phyloP scores from a whole-genome alignment of 2,797 vertebrate genomes.

The Myripristis murdjan region DNA sequence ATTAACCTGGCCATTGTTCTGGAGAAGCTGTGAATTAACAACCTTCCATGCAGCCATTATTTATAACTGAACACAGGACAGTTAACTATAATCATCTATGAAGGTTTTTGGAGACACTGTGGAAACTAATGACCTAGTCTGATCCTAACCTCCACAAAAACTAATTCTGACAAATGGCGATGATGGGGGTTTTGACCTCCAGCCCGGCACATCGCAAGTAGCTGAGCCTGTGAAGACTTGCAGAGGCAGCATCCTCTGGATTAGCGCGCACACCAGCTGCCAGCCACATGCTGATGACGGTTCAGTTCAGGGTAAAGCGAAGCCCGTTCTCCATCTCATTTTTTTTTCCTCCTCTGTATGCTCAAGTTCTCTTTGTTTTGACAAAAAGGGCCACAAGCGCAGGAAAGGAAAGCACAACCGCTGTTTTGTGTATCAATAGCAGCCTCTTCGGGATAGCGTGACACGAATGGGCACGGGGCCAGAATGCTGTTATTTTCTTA shows the following conservation, averaged over 20 bases:
- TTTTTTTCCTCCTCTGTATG: slow-evolving; percentile 33
- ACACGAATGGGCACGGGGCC: slow-evolving; percentile 40
- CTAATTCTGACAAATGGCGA: slow-evolving; percentile 49
- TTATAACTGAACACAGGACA: background rate
- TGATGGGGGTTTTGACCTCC: slow-evolving; percentile 52
- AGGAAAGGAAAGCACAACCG: slow-evolving; percentile 28
- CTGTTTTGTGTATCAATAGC: slow-evolving; percentile 52
- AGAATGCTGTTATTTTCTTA: slow-evolving; percentile 45
- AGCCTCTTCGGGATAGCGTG: slow-evolving; percentile 17
- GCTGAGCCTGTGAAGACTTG: slow-evolving; percentile 42
- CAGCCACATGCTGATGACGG: slow-evolving; percentile 68
- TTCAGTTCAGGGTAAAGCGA: slow-evolving; percentile 67
- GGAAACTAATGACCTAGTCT: slow-evolving; percentile 19
- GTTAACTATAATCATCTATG: background rate
- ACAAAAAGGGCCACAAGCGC: slow-evolving; percentile 32
- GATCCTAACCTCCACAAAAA: slow-evolving; percentile 26
- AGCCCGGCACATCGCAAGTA: slow-evolving; percentile 35
- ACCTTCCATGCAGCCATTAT: background rate
- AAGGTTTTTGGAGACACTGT: slow-evolving; percentile 9
- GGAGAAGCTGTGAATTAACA: slow-evolving; percentile 18
- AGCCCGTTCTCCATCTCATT: slow-evolving; percentile 49
- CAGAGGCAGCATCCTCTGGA: slow-evolving; percentile 63
- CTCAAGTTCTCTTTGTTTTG: slow-evolving; percentile 51
- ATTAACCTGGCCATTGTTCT: slow-evolving; percentile 27
- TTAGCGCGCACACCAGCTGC: slow-evolving; percentile 71